phyloP scores from a whole-genome alignment of 2,797 vertebrate genomes.

The Garrulus glandarius region DNA sequence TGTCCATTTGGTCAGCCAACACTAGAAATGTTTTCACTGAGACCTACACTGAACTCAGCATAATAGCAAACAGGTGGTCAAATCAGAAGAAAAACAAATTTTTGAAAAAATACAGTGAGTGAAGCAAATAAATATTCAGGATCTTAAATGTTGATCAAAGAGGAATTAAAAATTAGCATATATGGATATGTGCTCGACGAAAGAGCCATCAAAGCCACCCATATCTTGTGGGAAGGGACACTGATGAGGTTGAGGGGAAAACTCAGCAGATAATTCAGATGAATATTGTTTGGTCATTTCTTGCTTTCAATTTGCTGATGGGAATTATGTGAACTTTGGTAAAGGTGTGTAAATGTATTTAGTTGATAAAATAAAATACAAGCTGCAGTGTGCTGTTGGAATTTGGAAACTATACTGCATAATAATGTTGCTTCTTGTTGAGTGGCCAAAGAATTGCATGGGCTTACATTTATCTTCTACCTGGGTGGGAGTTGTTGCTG shows the following conservation, averaged over 20 bases:
- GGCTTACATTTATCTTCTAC: neutral
- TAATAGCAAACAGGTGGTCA: slow-evolving; percentile 55
- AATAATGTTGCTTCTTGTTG: neutral
- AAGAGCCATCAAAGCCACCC: neutral
- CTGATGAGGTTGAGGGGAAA: neutral
- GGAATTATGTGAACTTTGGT: neutral
- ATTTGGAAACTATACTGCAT: neutral
- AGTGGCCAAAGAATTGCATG: neutral
- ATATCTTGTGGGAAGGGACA: neutral
- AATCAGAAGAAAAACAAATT: slow-evolving; percentile 23
- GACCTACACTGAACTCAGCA: slow-evolving; percentile 37
- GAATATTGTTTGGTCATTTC: neutral
- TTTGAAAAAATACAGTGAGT: neutral
- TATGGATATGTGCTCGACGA: neutral
- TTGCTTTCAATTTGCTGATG: neutral
- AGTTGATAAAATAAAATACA: neutral
- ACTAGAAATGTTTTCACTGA: slow-evolving; percentile 46
- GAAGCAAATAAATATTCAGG: neutral
- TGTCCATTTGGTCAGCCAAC: slow-evolving; percentile 59
- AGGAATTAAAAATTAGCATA: neutral
- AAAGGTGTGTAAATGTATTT: neutral
- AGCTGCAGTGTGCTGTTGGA: neutral
- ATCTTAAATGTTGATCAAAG: neutral
- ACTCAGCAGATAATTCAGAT: neutral
- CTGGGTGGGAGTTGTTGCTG: neutral